Evolutionary conservation across 2,113 vertebrate genomes (phyloP), one percentile per base, ranked within the genome.

Genomic region (Pomatostomus ruficeps): DNA sequence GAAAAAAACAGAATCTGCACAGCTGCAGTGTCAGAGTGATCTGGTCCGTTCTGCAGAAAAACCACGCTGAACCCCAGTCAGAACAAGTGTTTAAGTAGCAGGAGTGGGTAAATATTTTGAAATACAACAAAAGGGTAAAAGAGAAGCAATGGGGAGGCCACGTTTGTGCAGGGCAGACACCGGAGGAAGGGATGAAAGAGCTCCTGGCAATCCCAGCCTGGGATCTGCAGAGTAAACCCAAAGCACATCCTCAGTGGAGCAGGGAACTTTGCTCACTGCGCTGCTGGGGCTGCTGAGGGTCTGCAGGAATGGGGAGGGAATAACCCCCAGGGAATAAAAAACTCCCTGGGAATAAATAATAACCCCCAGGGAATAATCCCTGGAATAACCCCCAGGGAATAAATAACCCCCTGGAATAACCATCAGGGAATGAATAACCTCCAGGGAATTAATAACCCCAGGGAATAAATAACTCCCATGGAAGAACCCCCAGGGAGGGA

Each of bases 161-260:
- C 42, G 36, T 8, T 29, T 33, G 35, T 26, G 46, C 35, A 67
- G 10, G 52, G 10, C 40, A 66, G 42, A 36, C 22, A 33, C 5
- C 14, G 38, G 23, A 88, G 72, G 61, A 71, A 20, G 26, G 25
- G 7, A 40, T 19, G 29, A 73, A 68, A 18, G 7, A 19, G 22
- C 48, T 25, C 3, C 3, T 4, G 26, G 3, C 63, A 70, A 55
- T 4, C 25, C 40, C 62, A 88, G 5, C 1, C 48, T 54, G 3
- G 3, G 45, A 54, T 23, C 1, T 58, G 31, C 62, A 65, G 28
- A 82, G 35, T 6, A 38, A 75, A 62, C 13, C 38, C 7, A 2
- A 40, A 62, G 7, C n/a, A 19, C 33, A 19, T 1, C 45, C 9
- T 20, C 1, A 22, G 52, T 11, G 0, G 3, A 42, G 61, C 71